Conservation (phyloP, 2,113 vertebrate species). For the Meles meles region DNA sequence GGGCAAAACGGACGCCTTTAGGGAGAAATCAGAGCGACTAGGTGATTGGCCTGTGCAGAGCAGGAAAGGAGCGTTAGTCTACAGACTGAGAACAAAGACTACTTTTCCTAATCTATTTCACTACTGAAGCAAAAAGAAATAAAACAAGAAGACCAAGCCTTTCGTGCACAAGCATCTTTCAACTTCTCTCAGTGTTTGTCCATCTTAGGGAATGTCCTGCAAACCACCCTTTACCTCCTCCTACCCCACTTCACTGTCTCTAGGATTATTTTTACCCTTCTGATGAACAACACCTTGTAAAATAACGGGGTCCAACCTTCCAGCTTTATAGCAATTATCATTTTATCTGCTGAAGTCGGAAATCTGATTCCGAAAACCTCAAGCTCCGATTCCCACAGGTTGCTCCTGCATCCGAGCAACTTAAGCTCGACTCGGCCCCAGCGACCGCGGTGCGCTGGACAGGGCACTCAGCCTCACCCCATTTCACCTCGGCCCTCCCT, state of each 20-base stretch:
- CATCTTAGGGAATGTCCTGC: background rate
- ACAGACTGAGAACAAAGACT: conserved; percentile 80
- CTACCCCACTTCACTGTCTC: background rate
- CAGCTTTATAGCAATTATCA: background rate
- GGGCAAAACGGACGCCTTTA: conserved; percentile 4
- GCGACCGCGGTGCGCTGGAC: background rate
- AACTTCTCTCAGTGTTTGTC: background rate
- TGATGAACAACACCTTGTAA: background rate
- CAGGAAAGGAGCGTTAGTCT: conserved; percentile 29
- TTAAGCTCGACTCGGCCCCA: background rate
- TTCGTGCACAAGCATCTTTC: background rate
- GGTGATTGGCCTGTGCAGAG: conserved; percentile 29
- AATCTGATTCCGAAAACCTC: background rate
- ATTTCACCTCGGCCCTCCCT: background rate
- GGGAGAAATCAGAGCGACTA: background rate
- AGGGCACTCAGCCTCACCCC: background rate
- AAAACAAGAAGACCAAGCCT: background rate
- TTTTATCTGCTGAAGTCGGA: background rate
- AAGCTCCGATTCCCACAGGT: conserved; percentile 23
- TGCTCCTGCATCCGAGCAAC: conserved; percentile 6
- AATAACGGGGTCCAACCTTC: background rate
- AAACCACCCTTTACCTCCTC: background rate
- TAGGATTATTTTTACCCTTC: background rate
- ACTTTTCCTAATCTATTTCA: conserved; percentile 34
- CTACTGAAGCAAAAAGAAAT: background rate